Evolutionary conservation across 2,888 invertebrate species (phyloP).

Genomic region (Hyles lineata): DNA sequence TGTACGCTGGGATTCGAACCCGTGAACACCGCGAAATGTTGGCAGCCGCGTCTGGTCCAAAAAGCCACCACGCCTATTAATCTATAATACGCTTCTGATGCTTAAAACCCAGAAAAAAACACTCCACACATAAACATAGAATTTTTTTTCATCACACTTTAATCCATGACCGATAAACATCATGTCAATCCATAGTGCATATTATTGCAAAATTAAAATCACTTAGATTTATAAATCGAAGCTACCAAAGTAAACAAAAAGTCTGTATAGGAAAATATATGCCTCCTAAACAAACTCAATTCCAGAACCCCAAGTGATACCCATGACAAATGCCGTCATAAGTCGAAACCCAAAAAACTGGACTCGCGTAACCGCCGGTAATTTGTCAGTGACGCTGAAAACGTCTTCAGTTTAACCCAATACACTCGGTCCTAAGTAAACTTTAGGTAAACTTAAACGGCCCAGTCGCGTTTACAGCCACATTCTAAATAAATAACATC

Average conservation of each 20-base stretch:
- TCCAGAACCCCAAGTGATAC: slow-evolving; percentile 50
- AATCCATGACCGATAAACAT: too few relatives aligned
- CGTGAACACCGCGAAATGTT: too few relatives aligned
- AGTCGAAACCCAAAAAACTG: slow-evolving; percentile 77
- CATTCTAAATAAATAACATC: slow-evolving; percentile 86
- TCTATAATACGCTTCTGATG: not conserved
- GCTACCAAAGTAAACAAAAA: too few relatives aligned
- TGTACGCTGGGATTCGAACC: too few relatives aligned
- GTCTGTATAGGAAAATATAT: not conserved
- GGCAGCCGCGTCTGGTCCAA: too few relatives aligned
- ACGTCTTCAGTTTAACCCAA: slow-evolving; percentile 82
- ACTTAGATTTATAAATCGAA: too few relatives aligned
- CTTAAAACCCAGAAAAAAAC: not conserved
- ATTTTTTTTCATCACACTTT: not conserved
- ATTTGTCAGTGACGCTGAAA: slow-evolving; percentile 73
- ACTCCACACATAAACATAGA: not conserved
- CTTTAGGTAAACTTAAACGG: slow-evolving; percentile 81
- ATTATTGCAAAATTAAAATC: too few relatives aligned
- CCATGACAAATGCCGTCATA: slow-evolving; percentile 78
- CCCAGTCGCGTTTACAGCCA: slow-evolving; percentile 80
- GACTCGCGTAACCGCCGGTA: slow-evolving; percentile 76
- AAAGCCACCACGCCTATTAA: too few relatives aligned
- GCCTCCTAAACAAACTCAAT: slow-evolving; percentile 12
- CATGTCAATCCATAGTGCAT: too few relatives aligned
- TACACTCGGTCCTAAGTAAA: slow-evolving; percentile 83